These are phyloP conservation scores for Heliconius himera DNA, from an alignment of 1,140 invertebrate genomes.

Conservation along the genomic window DNA sequence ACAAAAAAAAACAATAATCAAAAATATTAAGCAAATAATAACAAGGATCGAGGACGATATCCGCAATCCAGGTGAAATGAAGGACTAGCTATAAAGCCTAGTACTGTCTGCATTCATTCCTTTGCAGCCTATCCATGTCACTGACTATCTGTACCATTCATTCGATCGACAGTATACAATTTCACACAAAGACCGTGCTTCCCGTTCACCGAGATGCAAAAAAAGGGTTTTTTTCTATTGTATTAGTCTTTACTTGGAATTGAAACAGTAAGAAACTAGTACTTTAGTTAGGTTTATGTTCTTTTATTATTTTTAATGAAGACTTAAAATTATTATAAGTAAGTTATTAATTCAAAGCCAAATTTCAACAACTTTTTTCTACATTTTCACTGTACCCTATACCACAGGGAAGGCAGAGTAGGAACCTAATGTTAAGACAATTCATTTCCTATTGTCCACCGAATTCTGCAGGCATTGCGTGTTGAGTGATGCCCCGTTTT, in stretches of 20 bases:
- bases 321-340: neutral
- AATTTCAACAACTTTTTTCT: neutral
- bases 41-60: neutral
- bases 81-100: neutral
- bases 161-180: constrained; percentile 25
- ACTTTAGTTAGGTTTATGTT: neutral
- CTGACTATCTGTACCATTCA: constrained; percentile 24
- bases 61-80: neutral
- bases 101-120: neutral
- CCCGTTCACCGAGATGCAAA: constrained; percentile 17
- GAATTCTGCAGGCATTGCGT: no score
- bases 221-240: constrained; percentile 15
- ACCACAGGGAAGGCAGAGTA: no score
- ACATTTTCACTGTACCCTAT: no score
- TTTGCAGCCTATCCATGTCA: constrained; percentile 1
- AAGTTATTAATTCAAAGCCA: no score
- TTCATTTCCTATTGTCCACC: no score
- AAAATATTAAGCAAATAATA: no score
- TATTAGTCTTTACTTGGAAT: neutral
- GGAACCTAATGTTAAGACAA: no score
- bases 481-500: no score
- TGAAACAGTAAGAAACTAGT: constrained; percentile 5
- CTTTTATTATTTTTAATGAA: neutral
- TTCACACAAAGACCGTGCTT: constrained; percentile 21
- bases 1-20: no score